phyloP scores from a whole-genome alignment of 2,888 invertebrate species.

The Lasius fuliginosus region DNA sequence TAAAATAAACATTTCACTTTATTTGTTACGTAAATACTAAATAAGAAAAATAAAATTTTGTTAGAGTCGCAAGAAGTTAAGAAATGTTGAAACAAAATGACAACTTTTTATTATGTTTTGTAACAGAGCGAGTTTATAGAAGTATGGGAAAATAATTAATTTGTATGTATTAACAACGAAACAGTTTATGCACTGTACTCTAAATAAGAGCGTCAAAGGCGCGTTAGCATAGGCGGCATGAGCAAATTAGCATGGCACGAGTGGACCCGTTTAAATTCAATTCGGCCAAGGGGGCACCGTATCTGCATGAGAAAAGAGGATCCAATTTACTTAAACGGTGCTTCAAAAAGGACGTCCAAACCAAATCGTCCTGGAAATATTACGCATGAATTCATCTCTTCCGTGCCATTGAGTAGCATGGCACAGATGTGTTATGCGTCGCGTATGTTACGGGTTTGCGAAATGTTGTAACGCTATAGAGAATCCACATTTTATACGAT shows the following conservation, averaged over 20 bases:
- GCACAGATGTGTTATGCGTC: conserved; percentile 59
- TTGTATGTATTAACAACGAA: conserved; percentile 7
- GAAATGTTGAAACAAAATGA: neutral
- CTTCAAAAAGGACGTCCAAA: conserved; percentile 53
- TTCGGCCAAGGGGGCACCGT: conserved; percentile 23
- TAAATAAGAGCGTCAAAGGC: conserved; percentile 11
- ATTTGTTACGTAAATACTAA: neutral
- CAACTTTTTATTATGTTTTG: neutral
- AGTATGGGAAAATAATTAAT: neutral
- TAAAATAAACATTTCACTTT: neutral
- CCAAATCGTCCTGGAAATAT: conserved; percentile 47
- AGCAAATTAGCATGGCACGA: conserved; percentile 65
- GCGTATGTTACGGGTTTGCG: conserved; percentile 4
- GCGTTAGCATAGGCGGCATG: conserved; percentile 30
- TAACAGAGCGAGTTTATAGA: neutral
- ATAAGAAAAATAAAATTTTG: neutral
- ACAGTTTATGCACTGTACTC: neutral
- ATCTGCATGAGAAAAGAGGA: conserved; percentile 68
- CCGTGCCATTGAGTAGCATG: conserved; percentile 31
- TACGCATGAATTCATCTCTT: conserved; percentile 56
- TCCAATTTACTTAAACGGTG: conserved; percentile 55
- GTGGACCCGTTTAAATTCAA: conserved; percentile 65
- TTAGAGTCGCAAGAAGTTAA: neutral
- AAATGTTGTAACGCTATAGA: neutral
- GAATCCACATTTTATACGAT: conserved; percentile 7